Percentiles rank a stretch among this genome's conserved stretches.
Evolutionary conservation across 1,140 invertebrate genomes (phyloP).

Genomic region (Drosophila busckii): DNA sequence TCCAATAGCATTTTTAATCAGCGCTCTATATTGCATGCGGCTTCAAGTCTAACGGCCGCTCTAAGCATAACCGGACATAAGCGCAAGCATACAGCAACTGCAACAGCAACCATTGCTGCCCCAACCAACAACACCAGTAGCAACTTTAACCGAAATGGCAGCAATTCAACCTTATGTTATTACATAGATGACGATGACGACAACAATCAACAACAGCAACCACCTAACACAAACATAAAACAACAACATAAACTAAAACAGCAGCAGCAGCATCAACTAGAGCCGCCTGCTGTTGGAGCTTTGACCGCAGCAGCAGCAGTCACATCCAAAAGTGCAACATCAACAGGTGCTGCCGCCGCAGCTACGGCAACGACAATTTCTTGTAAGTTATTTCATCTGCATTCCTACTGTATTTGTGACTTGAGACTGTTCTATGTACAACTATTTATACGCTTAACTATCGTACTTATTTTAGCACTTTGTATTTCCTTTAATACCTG

Average conservation of each 20-base stretch:
- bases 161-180: slow-evolving; percentile 41
- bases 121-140: slow-evolving; percentile 28
- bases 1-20: slow-evolving; percentile 78
- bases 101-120: slow-evolving; percentile 28
- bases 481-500: no score
- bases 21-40: slow-evolving; percentile 57
- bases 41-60: slow-evolving; percentile 63
- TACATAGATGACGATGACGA: slow-evolving; percentile 57
- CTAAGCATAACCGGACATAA: slow-evolving; percentile 66
- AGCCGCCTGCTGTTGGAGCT: slow-evolving; percentile 19
- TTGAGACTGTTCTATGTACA: slow-evolving; percentile 31
- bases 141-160: slow-evolving; percentile 25
- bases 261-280: slow-evolving; percentile 14
- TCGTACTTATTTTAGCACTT: slow-evolving; percentile 1
- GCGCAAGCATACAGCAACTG: slow-evolving; percentile 43
- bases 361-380: slow-evolving; percentile 69
- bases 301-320: slow-evolving; percentile 31
- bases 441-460: slow-evolving; percentile 17
- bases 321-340: slow-evolving; percentile 27
- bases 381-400: slow-evolving; percentile 67
- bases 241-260: slow-evolving; percentile 26
- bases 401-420: slow-evolving; percentile 16
- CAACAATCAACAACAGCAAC: slow-evolving; percentile 43
- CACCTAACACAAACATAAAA: slow-evolving; percentile 35
- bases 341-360: slow-evolving; percentile 25